Evolutionary conservation across 2,113 vertebrate species (phyloP), one percentile per base, ranked within the genome.

Genomic region (Stigmatopora nigra): DNA sequence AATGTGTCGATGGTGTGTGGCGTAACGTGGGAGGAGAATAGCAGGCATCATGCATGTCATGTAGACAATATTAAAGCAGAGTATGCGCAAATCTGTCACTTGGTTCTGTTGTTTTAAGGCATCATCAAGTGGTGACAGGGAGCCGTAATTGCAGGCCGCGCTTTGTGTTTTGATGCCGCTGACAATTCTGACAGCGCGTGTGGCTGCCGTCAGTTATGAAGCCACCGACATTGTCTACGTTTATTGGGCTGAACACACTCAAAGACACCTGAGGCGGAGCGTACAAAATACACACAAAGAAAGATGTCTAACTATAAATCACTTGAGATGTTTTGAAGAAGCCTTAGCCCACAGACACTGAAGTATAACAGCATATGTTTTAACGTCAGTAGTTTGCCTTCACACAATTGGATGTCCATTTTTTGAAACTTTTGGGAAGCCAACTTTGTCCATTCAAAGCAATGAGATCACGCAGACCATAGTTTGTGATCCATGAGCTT

Each of bases 101-200:
- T 72, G 20, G 58, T 70, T 82, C 81, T 71, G 60, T 82, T 80
- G 76, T 84, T 71, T 83, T 72, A 81, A 77, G 75, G 80, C 73
- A 70, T 86, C 85, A 79, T 86, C 82, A 82, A 70, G 71, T 73
- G 44, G 47, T 78, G 83, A 88, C 87, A 81, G 75, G 76, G 13
- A 53, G 78, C 66, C 63, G 71, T 84, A 82, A 85, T 84, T 82
- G 80, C 76, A 64, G 68, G 53, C 63, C 55, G 17, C 51, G 75
- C 79, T 61, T 57, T 59, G 68, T 78, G 69, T 81, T 80, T 80
- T 80, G 75, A 80, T 75, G 47, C 70, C 61, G 75, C 44, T 77
- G 84, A 84, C 31, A 38, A 72, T 38, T 71, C 78, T 83, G 79
- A 85, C 79, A 79, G 82, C 69, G 61, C 65, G 55, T 22, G 25